phyloP scores from a whole-genome alignment of 2,113 vertebrate species.

The Tympanuchus pallidicinctus region DNA sequence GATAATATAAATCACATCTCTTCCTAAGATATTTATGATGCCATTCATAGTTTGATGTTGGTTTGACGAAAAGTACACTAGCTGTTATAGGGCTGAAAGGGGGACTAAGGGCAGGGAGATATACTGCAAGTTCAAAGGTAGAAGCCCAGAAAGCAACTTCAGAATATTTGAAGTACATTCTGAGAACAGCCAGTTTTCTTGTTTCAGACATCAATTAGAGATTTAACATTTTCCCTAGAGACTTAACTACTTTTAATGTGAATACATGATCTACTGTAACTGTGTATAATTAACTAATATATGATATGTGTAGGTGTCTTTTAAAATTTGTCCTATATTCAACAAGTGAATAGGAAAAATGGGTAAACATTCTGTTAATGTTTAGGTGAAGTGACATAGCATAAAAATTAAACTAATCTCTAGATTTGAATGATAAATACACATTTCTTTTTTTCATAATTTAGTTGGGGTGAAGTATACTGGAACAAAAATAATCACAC shows the following conservation, averaged over 20 bases:
- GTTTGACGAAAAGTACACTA: not conserved
- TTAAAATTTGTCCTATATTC: not conserved
- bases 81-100: constrained; percentile 18
- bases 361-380: not conserved
- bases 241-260: not conserved
- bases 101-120: not conserved
- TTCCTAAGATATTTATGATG: constrained; percentile 1
- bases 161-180: constrained; percentile 11
- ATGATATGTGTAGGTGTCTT: not conserved
- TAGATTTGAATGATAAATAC: not conserved
- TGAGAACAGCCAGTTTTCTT: not conserved
- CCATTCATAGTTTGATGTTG: not conserved
- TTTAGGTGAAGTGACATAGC: not conserved
- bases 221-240: constrained; percentile 15
- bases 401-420: not conserved
- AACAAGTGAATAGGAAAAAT: not conserved
- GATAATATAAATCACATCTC: not conserved
- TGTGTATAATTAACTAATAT: not conserved
- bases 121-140: constrained; percentile 29
- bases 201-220: constrained; percentile 31
- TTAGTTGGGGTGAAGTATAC: not conserved
- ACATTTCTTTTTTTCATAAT: not conserved
- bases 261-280: not conserved
- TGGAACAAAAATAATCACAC: not conserved
- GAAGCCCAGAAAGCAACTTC: constrained; percentile 16